Percentiles rank a stretch among this genome's conserved stretches.
Conservation (phyloP, 1,140 invertebrate genomes). For the Oppia nitens region DNA sequence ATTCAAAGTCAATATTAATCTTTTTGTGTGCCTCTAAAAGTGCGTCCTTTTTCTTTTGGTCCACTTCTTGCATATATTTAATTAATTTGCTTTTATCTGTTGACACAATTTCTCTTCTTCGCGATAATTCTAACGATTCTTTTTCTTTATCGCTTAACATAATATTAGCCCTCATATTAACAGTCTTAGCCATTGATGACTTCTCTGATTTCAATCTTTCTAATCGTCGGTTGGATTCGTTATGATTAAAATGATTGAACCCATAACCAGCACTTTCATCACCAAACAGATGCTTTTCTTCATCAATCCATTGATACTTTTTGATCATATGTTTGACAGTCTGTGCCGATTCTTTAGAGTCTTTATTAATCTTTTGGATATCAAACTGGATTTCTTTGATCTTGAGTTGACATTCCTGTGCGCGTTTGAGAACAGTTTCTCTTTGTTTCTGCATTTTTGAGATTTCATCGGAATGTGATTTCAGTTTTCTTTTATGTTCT, state of each 20-base stretch:
- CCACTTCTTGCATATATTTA: constrained; percentile 64
- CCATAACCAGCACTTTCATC: constrained; percentile 19
- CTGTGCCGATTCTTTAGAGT: constrained; percentile 31
- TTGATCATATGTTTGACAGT: constrained; percentile 34
- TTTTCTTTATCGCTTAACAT: constrained; percentile 21
- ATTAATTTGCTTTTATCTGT: constrained; percentile 65
- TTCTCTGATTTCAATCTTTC: constrained; percentile 39
- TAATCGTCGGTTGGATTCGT: constrained; percentile 33
- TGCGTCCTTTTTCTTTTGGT: constrained; percentile 69
- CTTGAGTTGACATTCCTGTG: constrained; percentile 46
- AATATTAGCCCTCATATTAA: constrained; percentile 54
- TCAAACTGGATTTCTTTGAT: constrained; percentile 61
- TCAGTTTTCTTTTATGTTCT: constrained; percentile 51
- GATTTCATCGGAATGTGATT: constrained; percentile 57
- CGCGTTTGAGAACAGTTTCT: constrained; percentile 21
- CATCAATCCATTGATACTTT: constrained; percentile 55
- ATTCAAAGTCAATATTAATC: constrained; percentile 67
- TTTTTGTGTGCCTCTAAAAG: constrained; percentile 61
- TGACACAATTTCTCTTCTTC: constrained; percentile 66
- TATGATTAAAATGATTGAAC: constrained; percentile 39
- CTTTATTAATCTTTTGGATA: constrained; percentile 30
- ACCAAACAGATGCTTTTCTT: constrained; percentile 62
- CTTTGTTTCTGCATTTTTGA: constrained; percentile 44
- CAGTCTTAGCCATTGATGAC: constrained; percentile 52
- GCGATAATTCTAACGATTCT: constrained; percentile 43